Base-by-base conservation (phyloP, 2,888 invertebrate species). In the Andricus quercusramuli region DNA sequence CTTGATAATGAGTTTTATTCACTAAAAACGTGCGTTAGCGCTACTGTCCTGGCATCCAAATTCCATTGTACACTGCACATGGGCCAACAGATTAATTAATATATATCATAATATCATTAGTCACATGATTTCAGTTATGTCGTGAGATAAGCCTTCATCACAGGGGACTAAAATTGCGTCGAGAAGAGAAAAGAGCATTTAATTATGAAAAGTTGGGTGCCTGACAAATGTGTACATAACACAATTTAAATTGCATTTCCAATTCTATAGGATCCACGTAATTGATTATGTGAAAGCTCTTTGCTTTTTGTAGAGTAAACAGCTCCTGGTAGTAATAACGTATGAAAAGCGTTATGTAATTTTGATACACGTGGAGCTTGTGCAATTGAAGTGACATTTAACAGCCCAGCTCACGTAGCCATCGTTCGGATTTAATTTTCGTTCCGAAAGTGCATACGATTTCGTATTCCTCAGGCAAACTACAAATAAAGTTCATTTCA, bases 361-460 rank as follows among this genome's bases (percentile, higher is more conserved):
- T 8, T 29, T 29, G 47, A 51, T 51, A 25, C 44, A 25, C 17
- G 22, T 25, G 17, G 3, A 62, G 17, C 47, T 47, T 15, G 15
- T 70, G 51, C 29, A 51, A 70, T 70, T 70, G 32, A 70, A 70
- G 47, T 25, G 6, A 51, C 47, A 70, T 25, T 68, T 25, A 25
- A 68, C 29, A 25, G 51, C 41, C 59, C 56, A 29, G 44, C 56
- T 51, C 70, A 65, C 25, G 20, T n/a, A 74, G 65, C 44, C 47
- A 67, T 80, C 65, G 56, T 47, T 77, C 2, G 20, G n/a, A 77
- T 77, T 81, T 20, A 47, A 65, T 56, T 82, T 74, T 59, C 66
- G n/a, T 59, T 9, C 59, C 20, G n/a, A 29, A 81, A 59, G 67
- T 56, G 25, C 32, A 11, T n/a, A 22, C 32, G 62, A 62, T 77